A percentile compares a stretch with the other conserved stretches of the same genome.
Conservation (phyloP, 2,797 vertebrate species). For the Semotilus atromaculatus region DNA sequence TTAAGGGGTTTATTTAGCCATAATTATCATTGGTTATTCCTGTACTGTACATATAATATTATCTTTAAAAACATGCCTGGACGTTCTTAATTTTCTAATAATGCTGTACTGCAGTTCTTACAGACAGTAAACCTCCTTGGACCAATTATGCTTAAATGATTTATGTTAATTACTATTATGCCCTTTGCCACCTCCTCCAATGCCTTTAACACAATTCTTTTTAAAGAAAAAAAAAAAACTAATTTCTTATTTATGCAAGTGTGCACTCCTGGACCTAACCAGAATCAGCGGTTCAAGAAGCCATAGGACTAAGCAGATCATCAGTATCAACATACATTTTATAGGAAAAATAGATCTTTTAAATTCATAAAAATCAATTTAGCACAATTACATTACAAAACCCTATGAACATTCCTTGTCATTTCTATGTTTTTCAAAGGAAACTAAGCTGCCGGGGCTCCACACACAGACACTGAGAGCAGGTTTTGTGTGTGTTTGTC, state of each 20-base stretch:
- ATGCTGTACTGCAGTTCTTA: neutral
- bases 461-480: conserved; percentile 5
- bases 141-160: neutral
- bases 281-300: neutral
- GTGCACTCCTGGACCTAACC: neutral
- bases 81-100: neutral
- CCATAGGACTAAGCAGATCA: neutral
- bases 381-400: neutral
- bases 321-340: neutral
- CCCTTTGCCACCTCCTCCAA: neutral
- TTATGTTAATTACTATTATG: neutral
- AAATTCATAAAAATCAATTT: neutral
- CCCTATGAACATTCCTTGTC: neutral
- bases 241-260: neutral
- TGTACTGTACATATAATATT: conserved; percentile 9
- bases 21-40: neutral
- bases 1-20: neutral
- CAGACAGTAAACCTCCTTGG: neutral
- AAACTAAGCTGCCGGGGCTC: neutral
- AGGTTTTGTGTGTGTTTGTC: conserved; percentile 40
- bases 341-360: neutral
- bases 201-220: neutral
- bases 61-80: conserved; percentile 17
- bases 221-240: neutral
- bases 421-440: conserved; percentile 19